phyloP scores from a whole-genome alignment of 2,888 invertebrate species.

The Hypolimnas misippus region DNA sequence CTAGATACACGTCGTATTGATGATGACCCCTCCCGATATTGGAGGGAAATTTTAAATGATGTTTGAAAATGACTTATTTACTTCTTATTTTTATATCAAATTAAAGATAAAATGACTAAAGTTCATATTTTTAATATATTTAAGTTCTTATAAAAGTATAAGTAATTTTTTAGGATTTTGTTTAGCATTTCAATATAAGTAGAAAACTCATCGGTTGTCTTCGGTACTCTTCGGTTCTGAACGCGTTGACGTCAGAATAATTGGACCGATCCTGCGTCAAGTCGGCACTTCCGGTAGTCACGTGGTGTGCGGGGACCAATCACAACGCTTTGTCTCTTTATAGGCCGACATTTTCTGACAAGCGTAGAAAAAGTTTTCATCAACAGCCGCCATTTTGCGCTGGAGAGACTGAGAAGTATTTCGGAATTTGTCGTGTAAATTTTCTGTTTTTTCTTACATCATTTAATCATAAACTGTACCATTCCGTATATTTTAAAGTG shows the following conservation, averaged over 20 bases:
- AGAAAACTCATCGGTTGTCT: slow-evolving; percentile 56
- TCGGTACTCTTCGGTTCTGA: slow-evolving; percentile 65
- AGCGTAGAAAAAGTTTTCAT: slow-evolving; percentile 97
- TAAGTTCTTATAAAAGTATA: slow-evolving; percentile 1
- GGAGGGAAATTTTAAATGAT: slow-evolving; percentile 69
- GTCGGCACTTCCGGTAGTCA: slow-evolving; percentile 79
- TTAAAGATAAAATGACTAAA: slow-evolving; percentile 10
- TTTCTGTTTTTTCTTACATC: slow-evolving; percentile 85
- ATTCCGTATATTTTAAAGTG: slow-evolving; percentile 85
- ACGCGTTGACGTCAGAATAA: slow-evolving; percentile 78
- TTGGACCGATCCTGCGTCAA: slow-evolving; percentile 76
- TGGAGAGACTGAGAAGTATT: slow-evolving; percentile 90
- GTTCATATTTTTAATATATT: slow-evolving; percentile 18
- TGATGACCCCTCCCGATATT: slow-evolving; percentile 77
- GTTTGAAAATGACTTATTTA: slow-evolving; percentile 24
- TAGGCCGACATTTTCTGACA: slow-evolving; percentile 91
- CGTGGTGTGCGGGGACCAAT: slow-evolving; percentile 78
- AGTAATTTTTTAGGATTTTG: slow-evolving; percentile 20
- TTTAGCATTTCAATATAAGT: slow-evolving; percentile 17
- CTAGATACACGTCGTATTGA: slow-evolving; percentile 78
- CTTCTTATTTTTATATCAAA: slow-evolving; percentile 7
- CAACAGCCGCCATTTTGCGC: slow-evolving; percentile 98
- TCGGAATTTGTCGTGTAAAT: slow-evolving; percentile 89
- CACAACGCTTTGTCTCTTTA: slow-evolving; percentile 66
- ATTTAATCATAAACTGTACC: slow-evolving; percentile 82